A percentile compares a stretch with the other conserved stretches of the same genome.
phyloP scores from a whole-genome alignment of 2,797 vertebrate genomes.

The Chromobotia macracanthus region DNA sequence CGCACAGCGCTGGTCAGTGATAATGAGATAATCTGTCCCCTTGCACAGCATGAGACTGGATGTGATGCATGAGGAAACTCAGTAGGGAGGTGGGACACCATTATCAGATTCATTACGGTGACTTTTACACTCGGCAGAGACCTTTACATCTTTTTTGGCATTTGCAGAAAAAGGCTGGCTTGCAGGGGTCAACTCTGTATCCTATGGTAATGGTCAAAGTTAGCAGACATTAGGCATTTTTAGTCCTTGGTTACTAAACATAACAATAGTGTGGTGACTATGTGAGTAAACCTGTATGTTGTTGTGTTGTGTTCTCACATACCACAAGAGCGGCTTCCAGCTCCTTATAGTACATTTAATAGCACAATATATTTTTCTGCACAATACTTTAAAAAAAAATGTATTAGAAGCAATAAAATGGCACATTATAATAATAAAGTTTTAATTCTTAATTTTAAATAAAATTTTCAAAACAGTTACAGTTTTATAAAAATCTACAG shows the following conservation, averaged over 20 bases:
- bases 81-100: conserved; percentile 29
- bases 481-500: no score
- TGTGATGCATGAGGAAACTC: conserved; percentile 28
- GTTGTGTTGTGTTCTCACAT: conserved; percentile 67
- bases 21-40: conserved; percentile 45
- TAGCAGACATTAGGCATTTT: conserved; percentile 15
- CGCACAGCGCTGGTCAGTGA: conserved; percentile 15
- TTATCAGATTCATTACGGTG: conserved; percentile 49
- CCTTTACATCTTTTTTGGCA: conserved; percentile 36
- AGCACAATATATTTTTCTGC: no score
- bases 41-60: conserved; percentile 32
- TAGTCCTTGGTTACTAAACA: conserved; percentile 4
- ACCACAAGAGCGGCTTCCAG: conserved; percentile 70
- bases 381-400: no score
- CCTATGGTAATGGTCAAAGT: conserved; percentile 19
- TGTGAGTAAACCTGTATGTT: neutral
- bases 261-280: neutral
- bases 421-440: no score
- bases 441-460: no score
- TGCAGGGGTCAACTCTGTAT: conserved; percentile 20
- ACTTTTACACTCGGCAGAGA: conserved; percentile 28
- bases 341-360: no score
- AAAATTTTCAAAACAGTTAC: no score
- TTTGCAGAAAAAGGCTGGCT: conserved; percentile 18
- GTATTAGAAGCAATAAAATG: no score